A percentile compares a stretch with the other conserved stretches of the same genome.
Conservation (phyloP, 2,797 vertebrate species). For the Pteropus rufus region DNA sequence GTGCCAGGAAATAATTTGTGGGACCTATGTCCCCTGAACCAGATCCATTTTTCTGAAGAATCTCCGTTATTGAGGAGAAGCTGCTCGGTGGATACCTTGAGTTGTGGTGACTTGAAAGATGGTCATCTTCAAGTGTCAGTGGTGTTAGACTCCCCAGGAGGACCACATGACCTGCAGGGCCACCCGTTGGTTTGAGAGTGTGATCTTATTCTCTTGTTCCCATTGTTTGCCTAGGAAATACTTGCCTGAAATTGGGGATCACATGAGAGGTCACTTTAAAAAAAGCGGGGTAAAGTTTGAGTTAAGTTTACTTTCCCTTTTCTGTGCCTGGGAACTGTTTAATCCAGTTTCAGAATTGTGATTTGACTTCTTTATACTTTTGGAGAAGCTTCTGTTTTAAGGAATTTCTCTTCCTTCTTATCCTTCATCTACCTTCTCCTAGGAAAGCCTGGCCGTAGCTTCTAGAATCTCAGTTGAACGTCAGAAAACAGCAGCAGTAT, state of each 20-base stretch:
- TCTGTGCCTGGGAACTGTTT: constrained; percentile 63
- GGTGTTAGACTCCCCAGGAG: background rate
- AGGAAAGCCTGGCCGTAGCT: constrained; percentile 19
- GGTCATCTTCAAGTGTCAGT: background rate
- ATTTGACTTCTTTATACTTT: constrained; percentile 64
- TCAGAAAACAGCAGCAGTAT: constrained; percentile 48
- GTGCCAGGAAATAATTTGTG: background rate
- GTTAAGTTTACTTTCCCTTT: background rate
- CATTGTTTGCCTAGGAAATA: background rate
- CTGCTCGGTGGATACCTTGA: background rate
- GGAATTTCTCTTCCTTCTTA: constrained; percentile 73
- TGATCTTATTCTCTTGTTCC: background rate
- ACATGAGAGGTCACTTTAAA: background rate
- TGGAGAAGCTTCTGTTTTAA: constrained; percentile 84
- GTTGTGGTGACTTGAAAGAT: background rate
- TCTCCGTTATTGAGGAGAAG: background rate
- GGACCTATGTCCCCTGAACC: background rate
- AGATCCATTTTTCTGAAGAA: background rate
- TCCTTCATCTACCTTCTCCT: constrained; percentile 22
- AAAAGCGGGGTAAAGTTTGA: background rate
- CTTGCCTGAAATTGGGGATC: background rate
- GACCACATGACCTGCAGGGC: background rate
- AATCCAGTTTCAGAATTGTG: constrained; percentile 75
- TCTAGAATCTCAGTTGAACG: constrained; percentile 51
- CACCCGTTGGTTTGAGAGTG: background rate